Conservation (phyloP, 1,140 invertebrate species). For the Lutraria rhynchaena region DNA sequence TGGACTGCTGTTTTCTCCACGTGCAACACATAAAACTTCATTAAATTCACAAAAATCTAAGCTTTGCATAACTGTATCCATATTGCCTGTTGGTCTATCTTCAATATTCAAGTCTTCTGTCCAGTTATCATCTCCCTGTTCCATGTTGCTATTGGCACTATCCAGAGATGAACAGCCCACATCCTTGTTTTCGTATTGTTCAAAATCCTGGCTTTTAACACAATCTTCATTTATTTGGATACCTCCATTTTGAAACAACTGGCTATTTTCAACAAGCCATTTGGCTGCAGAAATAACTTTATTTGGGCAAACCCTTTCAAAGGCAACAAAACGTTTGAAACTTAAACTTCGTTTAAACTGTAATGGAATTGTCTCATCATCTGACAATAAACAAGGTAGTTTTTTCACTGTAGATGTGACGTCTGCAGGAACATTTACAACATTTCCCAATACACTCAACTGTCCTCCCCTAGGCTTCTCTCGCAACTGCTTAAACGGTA, state of each 20-base stretch:
- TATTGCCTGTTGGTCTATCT: conserved; percentile 4
- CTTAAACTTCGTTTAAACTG: conserved; percentile 26
- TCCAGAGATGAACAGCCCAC: too few species aligned
- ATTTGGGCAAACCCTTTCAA: conserved; percentile 58
- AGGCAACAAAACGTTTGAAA: conserved; percentile 40
- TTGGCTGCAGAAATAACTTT: conserved; percentile 40
- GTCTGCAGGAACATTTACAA: conserved; percentile 62
- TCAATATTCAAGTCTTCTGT: background rate
- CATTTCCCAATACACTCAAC: conserved; percentile 54
- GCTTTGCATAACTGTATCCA: background rate
- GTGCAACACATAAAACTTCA: background rate
- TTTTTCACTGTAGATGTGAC: conserved; percentile 47
- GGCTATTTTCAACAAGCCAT: conserved; percentile 48
- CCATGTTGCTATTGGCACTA: background rate
- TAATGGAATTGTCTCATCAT: conserved; percentile 21
- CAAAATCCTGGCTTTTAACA: background rate
- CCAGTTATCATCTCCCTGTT: background rate
- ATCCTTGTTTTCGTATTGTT: background rate
- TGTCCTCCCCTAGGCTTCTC: conserved; percentile 35
- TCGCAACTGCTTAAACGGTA: conserved; percentile 60
- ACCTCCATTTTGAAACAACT: conserved; percentile 29
- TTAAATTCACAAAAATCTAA: background rate
- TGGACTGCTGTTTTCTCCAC: conserved; percentile 15
- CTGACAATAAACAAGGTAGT: conserved; percentile 1
- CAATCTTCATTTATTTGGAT: conserved; percentile 28